These are phyloP conservation scores for Cyaniris semiargus DNA, from an alignment of 2,888 invertebrate genomes.

Conservation along the genomic window DNA sequence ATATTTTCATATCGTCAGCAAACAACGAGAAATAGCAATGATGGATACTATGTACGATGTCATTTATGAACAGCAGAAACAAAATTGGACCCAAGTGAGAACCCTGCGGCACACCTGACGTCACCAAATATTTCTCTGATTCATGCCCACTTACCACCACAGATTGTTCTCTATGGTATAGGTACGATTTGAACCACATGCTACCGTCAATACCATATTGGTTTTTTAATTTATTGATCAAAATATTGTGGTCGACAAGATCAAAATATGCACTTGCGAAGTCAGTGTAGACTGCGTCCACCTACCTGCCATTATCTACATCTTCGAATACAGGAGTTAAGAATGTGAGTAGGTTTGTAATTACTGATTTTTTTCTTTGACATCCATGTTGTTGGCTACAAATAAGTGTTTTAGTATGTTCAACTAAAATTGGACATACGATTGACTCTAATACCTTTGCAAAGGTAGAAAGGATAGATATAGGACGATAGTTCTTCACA, in stretches of 20 bases:
- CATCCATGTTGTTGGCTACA: conserved; percentile 11
- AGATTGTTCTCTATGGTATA: conserved; percentile 18
- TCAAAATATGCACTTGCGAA: conserved; percentile 34
- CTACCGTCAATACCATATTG: conserved; percentile 23
- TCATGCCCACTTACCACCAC: conserved; percentile 31
- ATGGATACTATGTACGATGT: conserved; percentile 15
- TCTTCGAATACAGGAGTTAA: neutral
- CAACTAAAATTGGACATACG: neutral
- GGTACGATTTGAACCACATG: conserved; percentile 35
- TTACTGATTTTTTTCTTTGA: conserved; percentile 5
- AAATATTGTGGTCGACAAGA: conserved; percentile 10
- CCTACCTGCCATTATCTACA: conserved; percentile 28
- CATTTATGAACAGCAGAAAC: conserved; percentile 31
- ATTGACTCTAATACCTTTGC: neutral
- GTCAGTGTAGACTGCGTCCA: conserved; percentile 33
- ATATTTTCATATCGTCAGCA: conserved; percentile 30
- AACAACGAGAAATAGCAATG: conserved; percentile 6
- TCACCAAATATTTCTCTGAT: conserved; percentile 7
- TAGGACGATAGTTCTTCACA: neutral
- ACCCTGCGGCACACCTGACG: conserved; percentile 32
- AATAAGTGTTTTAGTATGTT: neutral
- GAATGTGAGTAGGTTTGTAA: conserved; percentile 26
- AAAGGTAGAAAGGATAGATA: conserved; percentile 1
- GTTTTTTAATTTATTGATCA: conserved; percentile 3
- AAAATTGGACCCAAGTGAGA: conserved; percentile 33